Evolutionary conservation across 2,797 vertebrate species (phyloP).

Genomic region (Tarsius wallacei): DNA sequence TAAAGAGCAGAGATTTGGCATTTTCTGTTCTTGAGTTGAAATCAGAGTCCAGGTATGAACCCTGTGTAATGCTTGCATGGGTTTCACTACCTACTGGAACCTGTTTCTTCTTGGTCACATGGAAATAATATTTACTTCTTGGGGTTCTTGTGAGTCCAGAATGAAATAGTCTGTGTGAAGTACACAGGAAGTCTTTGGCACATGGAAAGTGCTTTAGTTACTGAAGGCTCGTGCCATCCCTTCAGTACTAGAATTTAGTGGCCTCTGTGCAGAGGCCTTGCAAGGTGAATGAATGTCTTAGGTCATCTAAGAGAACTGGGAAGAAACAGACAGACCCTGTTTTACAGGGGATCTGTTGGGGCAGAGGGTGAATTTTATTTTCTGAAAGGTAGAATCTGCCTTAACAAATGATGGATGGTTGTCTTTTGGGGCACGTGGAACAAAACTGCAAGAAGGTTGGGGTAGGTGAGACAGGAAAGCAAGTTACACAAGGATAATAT

Average conservation of each 20-base stretch:
- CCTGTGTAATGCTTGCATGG: neutral
- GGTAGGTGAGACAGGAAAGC: neutral
- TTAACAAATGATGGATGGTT: neutral
- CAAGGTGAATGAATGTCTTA: neutral
- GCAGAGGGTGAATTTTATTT: neutral
- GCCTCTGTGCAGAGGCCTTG: neutral
- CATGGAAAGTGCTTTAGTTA: neutral
- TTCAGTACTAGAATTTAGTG: neutral
- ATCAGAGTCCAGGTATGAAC: neutral
- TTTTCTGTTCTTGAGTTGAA: neutral
- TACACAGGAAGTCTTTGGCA: neutral
- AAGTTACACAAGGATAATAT: neutral
- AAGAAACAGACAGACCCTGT: neutral
- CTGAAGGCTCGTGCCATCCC: neutral
- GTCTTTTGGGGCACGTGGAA: neutral
- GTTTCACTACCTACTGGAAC: neutral
- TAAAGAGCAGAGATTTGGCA: neutral
- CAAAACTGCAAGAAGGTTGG: neutral
- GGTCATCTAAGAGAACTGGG: neutral
- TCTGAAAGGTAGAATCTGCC: neutral
- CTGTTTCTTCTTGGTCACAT: slow-evolving; percentile 13
- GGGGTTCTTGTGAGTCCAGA: neutral
- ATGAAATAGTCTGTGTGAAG: neutral
- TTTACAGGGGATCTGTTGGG: neutral
- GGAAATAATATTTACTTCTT: slow-evolving; percentile 38